Percentiles rank a stretch among this genome's conserved stretches.
Conservation (phyloP, 2,888 invertebrate genomes). For the Rhyacophila evoluta region DNA sequence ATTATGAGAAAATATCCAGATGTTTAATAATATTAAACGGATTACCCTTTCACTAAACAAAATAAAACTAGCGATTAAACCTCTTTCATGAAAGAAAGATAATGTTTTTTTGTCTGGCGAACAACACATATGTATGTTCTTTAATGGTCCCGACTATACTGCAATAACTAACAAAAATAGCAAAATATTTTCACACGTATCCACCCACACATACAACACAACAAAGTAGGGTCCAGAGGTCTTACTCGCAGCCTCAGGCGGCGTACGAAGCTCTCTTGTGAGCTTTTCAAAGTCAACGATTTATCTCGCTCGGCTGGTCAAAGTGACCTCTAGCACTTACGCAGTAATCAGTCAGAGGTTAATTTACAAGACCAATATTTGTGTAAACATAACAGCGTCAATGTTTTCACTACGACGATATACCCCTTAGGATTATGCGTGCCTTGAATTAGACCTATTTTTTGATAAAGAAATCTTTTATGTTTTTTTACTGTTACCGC, state of each 20-base stretch:
- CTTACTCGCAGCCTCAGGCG: background rate
- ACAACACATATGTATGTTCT: no score
- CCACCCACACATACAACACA: background rate
- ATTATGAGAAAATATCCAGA: no score
- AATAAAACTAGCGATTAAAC: no score
- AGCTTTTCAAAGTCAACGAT: conserved; percentile 3
- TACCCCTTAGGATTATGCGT: background rate
- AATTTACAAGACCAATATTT: conserved; percentile 17
- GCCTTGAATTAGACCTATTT: no score
- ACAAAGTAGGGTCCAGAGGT: background rate
- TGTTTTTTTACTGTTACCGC: no score
- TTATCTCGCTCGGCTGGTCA: background rate
- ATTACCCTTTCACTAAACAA: no score
- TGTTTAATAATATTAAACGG: no score
- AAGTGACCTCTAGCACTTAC: conserved; percentile 8
- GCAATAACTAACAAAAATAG: background rate
- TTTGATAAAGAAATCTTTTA: no score
- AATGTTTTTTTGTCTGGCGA: no score
- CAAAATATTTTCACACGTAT: background rate
- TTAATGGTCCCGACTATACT: background rate
- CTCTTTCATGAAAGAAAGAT: no score
- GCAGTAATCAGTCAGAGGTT: conserved; percentile 20
- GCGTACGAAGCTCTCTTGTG: background rate
- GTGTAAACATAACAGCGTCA: background rate
- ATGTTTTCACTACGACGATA: background rate